Evolutionary conservation across 2,888 invertebrate species (phyloP).

Genomic region (Endomychus coccineus): DNA sequence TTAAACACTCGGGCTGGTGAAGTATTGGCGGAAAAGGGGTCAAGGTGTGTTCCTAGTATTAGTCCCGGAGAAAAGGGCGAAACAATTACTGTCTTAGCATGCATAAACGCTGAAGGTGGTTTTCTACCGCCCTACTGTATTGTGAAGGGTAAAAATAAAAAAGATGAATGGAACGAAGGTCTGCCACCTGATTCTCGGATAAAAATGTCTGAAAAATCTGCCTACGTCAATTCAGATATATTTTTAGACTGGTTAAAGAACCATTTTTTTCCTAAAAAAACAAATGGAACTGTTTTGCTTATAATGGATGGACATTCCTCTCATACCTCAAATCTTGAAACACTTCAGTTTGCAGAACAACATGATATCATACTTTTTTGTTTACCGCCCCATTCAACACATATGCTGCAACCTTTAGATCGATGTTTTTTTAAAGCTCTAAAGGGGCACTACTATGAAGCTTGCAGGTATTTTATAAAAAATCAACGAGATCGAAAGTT

Average conservation of each 20-base stretch:
- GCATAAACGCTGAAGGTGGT: slow-evolving; percentile 34
- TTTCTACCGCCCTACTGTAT: slow-evolving; percentile 21
- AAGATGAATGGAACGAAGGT: slow-evolving; percentile 18
- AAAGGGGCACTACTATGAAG: slow-evolving; percentile 23
- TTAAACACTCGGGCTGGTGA: slow-evolving; percentile 36
- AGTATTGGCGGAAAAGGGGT: slow-evolving; percentile 25
- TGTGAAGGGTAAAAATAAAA: slow-evolving; percentile 21
- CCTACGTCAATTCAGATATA: slow-evolving; percentile 20
- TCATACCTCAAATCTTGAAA: slow-evolving; percentile 22
- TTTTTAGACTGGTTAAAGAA: slow-evolving; percentile 16
- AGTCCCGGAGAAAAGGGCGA: slow-evolving; percentile 31
- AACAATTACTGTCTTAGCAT: slow-evolving; percentile 32
- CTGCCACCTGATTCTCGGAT: slow-evolving; percentile 22
- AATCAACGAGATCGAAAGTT: slow-evolving; percentile 20
- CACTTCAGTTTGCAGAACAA: slow-evolving; percentile 23
- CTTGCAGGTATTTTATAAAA: slow-evolving; percentile 16
- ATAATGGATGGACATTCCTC: slow-evolving; percentile 32
- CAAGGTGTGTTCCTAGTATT: slow-evolving; percentile 24
- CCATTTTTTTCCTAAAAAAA: slow-evolving; percentile 30
- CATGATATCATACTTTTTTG: slow-evolving; percentile 29
- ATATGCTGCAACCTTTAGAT: slow-evolving; percentile 29
- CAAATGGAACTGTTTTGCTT: slow-evolving; percentile 26
- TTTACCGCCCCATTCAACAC: slow-evolving; percentile 29
- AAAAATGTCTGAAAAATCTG: slow-evolving; percentile 21
- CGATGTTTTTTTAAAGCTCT: slow-evolving; percentile 28